Base-by-base conservation (phyloP, 1,140 invertebrate species). In the Batillaria attramentaria region DNA sequence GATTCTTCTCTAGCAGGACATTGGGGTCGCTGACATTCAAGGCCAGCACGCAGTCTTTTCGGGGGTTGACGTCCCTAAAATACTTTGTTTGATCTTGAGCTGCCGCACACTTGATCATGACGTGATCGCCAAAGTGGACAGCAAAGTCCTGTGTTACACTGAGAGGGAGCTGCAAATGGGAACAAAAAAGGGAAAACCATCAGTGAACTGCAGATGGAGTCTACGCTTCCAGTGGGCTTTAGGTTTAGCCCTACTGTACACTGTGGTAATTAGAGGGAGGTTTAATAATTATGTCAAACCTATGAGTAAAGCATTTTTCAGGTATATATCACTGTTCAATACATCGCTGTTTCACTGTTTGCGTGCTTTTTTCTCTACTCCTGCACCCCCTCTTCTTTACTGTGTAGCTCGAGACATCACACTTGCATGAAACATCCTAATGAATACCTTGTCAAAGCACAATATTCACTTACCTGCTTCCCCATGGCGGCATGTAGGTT, bases 51-150 rank as follows among this genome's bases (percentile, higher is more conserved):
- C 84, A 87, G 43, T 84, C 84, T 66, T 85, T 83, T 70, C 89
- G 78, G 3, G 89, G 89, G 24, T 84, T 83, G 35, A 82, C 74
- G 41, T 84, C 77, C 8, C 82, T 81, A 80, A 81, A 85, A 54
- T 88, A 88, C 39, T 85, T 82, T 28, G 83, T 86, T 39, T 82
- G 78, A 68, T 87, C 86, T 43, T 77, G 65, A 28, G 84, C 84
- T 24, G 74, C 87, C 13, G 81, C 78, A 77, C 87, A 88, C 39
- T 80, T 68, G 35, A 90, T 33, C 69, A 80, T 84, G 5, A 94
- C 93, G 72, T 97, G 95, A 93, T 99, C 97, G 89, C 98, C 99
- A 65, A 99, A 92, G 77, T 97, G 93, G 3, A 99, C 95, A 84
- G 94, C 95, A 84, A 94, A 94, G 89, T 99, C 97, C 96, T 97